Conservation (phyloP, 2,888 invertebrate species). For the Lottia gigantea region DNA sequence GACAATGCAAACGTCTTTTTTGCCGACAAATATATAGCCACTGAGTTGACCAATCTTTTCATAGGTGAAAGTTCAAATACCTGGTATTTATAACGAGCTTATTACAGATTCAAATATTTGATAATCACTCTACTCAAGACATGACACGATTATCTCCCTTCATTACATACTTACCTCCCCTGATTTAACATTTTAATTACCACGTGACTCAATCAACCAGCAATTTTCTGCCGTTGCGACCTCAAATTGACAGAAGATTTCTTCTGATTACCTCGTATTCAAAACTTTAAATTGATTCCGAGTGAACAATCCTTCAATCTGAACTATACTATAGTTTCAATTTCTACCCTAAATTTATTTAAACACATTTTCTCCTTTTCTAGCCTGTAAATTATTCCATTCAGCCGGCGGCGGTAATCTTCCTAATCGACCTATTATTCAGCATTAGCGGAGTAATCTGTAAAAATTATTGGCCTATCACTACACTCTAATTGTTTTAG, state of each 20-base stretch:
- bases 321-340: not conserved
- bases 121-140: too few relatives aligned
- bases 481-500: too few relatives aligned
- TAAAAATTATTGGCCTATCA: too few relatives aligned
- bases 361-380: not conserved
- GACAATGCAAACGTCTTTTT: too few relatives aligned
- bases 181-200: not conserved
- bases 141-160: too few relatives aligned
- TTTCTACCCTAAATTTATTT: not conserved
- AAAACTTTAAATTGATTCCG: not conserved
- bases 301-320: not conserved
- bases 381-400: not conserved
- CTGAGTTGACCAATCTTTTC: too few relatives aligned
- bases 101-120: too few relatives aligned
- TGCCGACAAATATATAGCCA: too few relatives aligned
- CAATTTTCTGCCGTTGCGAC: conserved; percentile 7
- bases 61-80: too few relatives aligned
- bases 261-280: not conserved
- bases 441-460: too few relatives aligned
- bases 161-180: not conserved
- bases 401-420: not conserved
- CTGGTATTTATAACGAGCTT: too few relatives aligned
- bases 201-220: not conserved
- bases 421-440: too few relatives aligned
- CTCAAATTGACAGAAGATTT: conserved; percentile 6